Conservation (phyloP, 1,140 invertebrate genomes). For the Drosophila sp. region DNA sequence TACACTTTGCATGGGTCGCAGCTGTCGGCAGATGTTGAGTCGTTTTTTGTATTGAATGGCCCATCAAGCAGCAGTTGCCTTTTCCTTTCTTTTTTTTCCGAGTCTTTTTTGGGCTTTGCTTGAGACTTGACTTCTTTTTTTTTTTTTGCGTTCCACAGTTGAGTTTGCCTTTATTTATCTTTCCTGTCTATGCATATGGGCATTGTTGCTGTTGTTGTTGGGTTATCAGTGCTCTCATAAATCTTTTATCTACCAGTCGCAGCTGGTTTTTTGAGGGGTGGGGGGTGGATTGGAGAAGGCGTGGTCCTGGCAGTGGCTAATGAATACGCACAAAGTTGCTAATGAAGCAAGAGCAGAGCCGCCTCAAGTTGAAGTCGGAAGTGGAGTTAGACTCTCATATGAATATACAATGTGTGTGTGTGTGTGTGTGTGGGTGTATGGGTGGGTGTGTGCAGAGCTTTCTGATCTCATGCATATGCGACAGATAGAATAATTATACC, state of each 20-base stretch:
- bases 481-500: slow-evolving; percentile 76
- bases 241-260: slow-evolving; percentile 77
- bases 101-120: slow-evolving; percentile 29
- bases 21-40: slow-evolving; percentile 47
- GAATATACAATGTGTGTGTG: slow-evolving; percentile 34
- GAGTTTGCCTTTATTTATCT: slow-evolving; percentile 54
- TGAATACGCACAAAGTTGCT: slow-evolving; percentile 80
- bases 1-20: slow-evolving; percentile 48
- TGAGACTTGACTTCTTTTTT: slow-evolving; percentile 46
- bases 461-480: slow-evolving; percentile 71
- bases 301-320: slow-evolving; percentile 59
- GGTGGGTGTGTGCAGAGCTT: slow-evolving; percentile 21
- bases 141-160: slow-evolving; percentile 20
- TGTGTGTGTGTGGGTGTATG: slow-evolving; percentile 10
- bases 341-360: slow-evolving; percentile 58
- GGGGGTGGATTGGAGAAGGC: slow-evolving; percentile 6
- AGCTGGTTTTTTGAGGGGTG: slow-evolving; percentile 50
- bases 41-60: slow-evolving; percentile 68
- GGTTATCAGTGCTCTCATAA: slow-evolving; percentile 77
- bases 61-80: slow-evolving; percentile 78
- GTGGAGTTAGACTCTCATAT: slow-evolving; percentile 32
- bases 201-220: slow-evolving; percentile 49
- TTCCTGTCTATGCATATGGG: slow-evolving; percentile 53
- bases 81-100: slow-evolving; percentile 45
- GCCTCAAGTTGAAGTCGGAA: slow-evolving; percentile 12